Conservation (phyloP, 2,888 invertebrate species). For the Seladonia tumulorum region DNA sequence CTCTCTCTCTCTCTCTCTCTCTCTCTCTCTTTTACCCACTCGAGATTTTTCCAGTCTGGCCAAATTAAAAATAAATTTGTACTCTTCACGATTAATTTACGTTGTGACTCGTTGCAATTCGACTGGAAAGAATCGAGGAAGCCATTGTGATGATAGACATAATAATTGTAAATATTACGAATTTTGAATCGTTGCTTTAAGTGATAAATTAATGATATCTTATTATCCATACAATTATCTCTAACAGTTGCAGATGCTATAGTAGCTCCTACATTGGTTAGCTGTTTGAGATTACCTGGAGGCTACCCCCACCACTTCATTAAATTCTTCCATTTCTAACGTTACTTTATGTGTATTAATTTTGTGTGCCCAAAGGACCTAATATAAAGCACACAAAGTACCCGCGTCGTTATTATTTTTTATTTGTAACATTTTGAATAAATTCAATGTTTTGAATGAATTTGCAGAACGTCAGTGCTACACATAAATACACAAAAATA, state of each 20-base stretch:
- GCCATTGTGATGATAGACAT: neutral
- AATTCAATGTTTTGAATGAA: neutral
- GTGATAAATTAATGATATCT: neutral
- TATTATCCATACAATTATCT: neutral
- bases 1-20: too few relatives aligned
- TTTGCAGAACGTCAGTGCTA: neutral
- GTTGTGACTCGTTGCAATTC: neutral
- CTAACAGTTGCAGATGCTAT: neutral
- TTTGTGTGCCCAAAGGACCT: neutral
- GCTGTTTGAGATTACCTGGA: neutral
- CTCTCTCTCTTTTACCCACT: neutral
- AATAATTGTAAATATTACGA: neutral
- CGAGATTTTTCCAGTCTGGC: neutral
- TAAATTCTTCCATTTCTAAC: neutral
- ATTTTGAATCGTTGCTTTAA: neutral
- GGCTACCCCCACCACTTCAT: neutral
- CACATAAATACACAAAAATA: neutral
- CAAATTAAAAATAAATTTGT: neutral
- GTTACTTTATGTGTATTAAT: neutral
- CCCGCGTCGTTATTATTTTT: too few relatives aligned
- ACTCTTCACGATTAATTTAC: neutral
- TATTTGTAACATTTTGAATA: neutral
- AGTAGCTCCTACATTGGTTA: neutral
- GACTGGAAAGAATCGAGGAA: neutral
- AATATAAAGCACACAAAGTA: too few relatives aligned